Base-by-base conservation (phyloP, 1,140 invertebrate genomes). In the Kradibia gibbosae region DNA sequence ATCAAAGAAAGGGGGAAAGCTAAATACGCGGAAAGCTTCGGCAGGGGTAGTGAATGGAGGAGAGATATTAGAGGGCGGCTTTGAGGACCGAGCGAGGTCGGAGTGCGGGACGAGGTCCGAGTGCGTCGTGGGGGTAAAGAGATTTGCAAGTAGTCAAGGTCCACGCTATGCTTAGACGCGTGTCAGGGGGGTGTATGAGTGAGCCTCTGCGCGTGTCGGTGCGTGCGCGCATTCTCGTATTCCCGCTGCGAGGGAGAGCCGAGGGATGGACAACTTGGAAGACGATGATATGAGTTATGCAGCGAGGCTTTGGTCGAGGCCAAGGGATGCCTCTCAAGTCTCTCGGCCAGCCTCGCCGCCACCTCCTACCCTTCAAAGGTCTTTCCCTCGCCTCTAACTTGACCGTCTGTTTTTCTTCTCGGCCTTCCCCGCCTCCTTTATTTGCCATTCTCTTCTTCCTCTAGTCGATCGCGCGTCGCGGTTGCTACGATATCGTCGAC, bases 271-370 rank as follows among this genome's bases (percentile, higher is more conserved):
- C 85, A 87, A 84, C 86, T 86, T 85, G n/a, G 85, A 48, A 17
- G 72, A 85, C 89, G 88, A 89, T 90, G 88, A 90, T 90, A 88
- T 87, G 86, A 89, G 86, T 90, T 88, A 88, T 88, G 86, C 86
- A 86, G 89, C 25, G 48, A 57, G 86, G 86, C 84, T 85, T 87
- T 87, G 85, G 84, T 88, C 90, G 90, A 91, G 90, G 90, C 88
- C 90, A 88, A 88, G 89, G 85, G 90, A 91, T 89, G 86, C 90
- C 90, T 86, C 87, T 90, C 90, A 91, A 91, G 90, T 91, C 86
- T 36, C 55, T 39, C 83, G 82, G 65, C 85, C 88, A 89, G 89
- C 90, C 88, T 90, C 62, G 28, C 42, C 34, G 39, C 70, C 70
- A n/a, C 67, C 10, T 48, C 53, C 31, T 67, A 25, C 53, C 50